phyloP scores from a whole-genome alignment of 2,888 invertebrate species.

The Plagodis pulveraria region DNA sequence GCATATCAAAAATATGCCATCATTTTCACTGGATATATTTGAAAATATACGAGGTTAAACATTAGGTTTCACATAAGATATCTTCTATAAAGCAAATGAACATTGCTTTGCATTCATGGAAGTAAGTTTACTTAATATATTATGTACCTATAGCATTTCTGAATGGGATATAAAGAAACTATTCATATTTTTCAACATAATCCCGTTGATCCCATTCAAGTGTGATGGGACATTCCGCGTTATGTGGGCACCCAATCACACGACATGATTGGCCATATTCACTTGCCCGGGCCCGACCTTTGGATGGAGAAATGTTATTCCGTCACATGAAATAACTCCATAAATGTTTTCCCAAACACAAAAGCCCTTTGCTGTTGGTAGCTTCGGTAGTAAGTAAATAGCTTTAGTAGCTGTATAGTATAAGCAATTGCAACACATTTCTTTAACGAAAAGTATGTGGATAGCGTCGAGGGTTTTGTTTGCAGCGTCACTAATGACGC shows the following conservation, averaged over 20 bases:
- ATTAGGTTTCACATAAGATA: no score
- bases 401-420: slow-evolving; percentile 30
- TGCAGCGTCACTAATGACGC: no score
- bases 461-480: no score
- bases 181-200: slow-evolving; percentile 17
- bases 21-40: no score
- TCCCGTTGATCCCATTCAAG: slow-evolving; percentile 20
- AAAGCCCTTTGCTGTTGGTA: slow-evolving; percentile 27
- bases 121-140: no score
- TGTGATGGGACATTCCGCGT: slow-evolving; percentile 22
- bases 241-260: slow-evolving; percentile 31
- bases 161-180: slow-evolving; percentile 13
- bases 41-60: no score
- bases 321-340: slow-evolving; percentile 29
- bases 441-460: no score
- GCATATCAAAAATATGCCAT: no score
- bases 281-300: slow-evolving; percentile 18
- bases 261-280: slow-evolving; percentile 49
- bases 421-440: slow-evolving; percentile 25
- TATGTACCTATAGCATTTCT: no score
- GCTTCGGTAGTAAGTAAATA: slow-evolving; percentile 7
- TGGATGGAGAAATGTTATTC: slow-evolving; percentile 25
- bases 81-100: no score
- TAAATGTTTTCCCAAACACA: slow-evolving; percentile 42
- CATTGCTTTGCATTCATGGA: no score